Percentiles rank a stretch among this genome's conserved stretches.
Evolutionary conservation across 92 coral and sea anemone species (phyloP).

Genomic region (Ricordea florida): DNA sequence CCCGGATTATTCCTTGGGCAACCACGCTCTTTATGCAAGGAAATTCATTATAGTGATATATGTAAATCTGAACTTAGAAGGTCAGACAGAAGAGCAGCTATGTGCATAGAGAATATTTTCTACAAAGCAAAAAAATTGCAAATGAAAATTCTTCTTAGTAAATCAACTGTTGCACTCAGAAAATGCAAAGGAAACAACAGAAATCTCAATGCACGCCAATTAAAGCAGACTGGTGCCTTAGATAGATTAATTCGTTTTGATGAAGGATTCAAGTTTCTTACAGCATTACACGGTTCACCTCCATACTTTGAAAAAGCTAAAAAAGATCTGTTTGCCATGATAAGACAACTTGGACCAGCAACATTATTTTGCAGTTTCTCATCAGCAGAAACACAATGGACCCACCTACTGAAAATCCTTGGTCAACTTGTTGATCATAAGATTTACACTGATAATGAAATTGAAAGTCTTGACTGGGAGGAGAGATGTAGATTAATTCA

Average conservation of each 20-base stretch:
- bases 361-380: conserved; percentile 59
- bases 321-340: conserved; percentile 62
- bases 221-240: conserved; percentile 65
- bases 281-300: conserved; percentile 62
- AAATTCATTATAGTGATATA: conserved; percentile 58
- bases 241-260: conserved; percentile 53
- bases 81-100: conserved; percentile 45
- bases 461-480: conserved; percentile 61
- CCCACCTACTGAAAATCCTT: conserved; percentile 64
- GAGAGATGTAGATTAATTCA: conserved; percentile 44
- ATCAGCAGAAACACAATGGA: conserved; percentile 63
- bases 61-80: conserved; percentile 65
- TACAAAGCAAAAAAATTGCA: conserved; percentile 63
- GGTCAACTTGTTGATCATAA: conserved; percentile 64
- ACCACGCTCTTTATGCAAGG: conserved; percentile 26
- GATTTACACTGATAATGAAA: conserved; percentile 43
- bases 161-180: conserved; percentile 56
- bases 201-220: conserved; percentile 59
- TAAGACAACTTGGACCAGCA: conserved; percentile 63
- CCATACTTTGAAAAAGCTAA: conserved; percentile 54
- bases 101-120: conserved; percentile 47
- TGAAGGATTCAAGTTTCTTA: conserved; percentile 47
- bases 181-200: conserved; percentile 54
- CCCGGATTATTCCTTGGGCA: conserved; percentile 65
- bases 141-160: conserved; percentile 56